phyloP scores from a whole-genome alignment of 2,888 invertebrate genomes.

The Maniola hyperantus region DNA sequence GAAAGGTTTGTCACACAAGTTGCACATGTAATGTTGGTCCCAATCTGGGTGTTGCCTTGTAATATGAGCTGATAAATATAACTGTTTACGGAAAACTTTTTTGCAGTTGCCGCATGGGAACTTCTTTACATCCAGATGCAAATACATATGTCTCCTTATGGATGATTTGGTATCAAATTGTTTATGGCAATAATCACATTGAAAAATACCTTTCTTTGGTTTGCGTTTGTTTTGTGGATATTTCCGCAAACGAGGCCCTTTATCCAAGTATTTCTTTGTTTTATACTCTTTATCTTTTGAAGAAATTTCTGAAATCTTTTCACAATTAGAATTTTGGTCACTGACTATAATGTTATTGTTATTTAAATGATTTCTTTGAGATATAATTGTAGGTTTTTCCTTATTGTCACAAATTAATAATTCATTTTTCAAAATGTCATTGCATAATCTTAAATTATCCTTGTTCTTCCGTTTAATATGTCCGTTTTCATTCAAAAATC shows the following conservation, averaged over 20 bases:
- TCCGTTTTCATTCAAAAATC: conserved; percentile 52
- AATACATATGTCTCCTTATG: conserved; percentile 85
- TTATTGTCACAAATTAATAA: conserved; percentile 56
- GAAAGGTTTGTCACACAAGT: conserved; percentile 89
- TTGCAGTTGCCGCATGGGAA: conserved; percentile 84
- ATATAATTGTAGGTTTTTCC: conserved; percentile 30
- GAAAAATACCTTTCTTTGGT: conserved; percentile 43
- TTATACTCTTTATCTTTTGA: conserved; percentile 38
- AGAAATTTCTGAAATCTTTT: conserved; percentile 33
- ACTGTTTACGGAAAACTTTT: conserved; percentile 84
- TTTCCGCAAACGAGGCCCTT: conserved; percentile 11
- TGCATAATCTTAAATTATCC: conserved; percentile 56
- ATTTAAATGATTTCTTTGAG: conserved; percentile 54
- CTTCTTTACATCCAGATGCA: conserved; percentile 85
- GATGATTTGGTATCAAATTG: conserved; percentile 85
- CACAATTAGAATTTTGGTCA: conserved; percentile 36
- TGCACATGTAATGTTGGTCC: conserved; percentile 84
- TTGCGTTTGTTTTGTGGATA: conserved; percentile 25
- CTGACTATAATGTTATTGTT: conserved; percentile 72
- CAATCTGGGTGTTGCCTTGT: conserved; percentile 79
- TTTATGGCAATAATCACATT: conserved; percentile 85
- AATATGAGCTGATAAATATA: conserved; percentile 85
- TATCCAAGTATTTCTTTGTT: conserved; percentile 19
- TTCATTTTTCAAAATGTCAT: conserved; percentile 67
- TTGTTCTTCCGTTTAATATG: conserved; percentile 44